These are phyloP conservation scores for Agelaius phoeniceus DNA, from an alignment of 2,113 vertebrate species.

Conservation along the genomic window DNA sequence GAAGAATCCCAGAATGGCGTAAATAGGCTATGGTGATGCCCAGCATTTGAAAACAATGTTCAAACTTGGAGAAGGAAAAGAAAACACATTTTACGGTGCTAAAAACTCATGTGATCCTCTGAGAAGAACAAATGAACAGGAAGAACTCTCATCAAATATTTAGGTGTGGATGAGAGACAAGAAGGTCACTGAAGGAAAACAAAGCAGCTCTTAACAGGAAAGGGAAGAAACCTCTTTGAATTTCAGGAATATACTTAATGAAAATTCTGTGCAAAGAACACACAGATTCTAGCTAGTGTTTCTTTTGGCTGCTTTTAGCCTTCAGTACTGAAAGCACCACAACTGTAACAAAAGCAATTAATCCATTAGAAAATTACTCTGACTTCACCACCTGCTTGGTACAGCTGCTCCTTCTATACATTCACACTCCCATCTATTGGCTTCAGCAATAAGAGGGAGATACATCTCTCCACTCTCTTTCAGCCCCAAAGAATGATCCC, in stretches of 20 bases:
- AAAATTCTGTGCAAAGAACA: neutral
- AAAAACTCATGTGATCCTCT: neutral
- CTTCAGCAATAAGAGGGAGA: neutral
- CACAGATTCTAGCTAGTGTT: neutral
- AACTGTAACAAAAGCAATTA: neutral
- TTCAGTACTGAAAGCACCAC: neutral
- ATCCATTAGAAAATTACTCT: neutral
- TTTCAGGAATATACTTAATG: neutral
- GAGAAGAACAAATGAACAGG: neutral
- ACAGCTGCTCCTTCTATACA: neutral
- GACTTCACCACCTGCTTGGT: neutral
- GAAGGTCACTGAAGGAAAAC: neutral
- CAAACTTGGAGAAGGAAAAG: neutral
- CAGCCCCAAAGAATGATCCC: neutral
- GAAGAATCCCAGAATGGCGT: slow-evolving; percentile 1
- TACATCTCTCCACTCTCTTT: rapidly evolving
- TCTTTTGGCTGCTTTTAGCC: neutral
- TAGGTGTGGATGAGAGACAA: neutral
- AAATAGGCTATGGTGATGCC: slow-evolving; percentile 23
- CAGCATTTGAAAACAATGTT: neutral
- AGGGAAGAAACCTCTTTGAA: neutral
- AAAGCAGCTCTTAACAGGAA: neutral
- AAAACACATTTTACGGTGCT: neutral
- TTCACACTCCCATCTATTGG: neutral
- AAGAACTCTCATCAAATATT: slow-evolving; percentile 29